Base-by-base conservation (phyloP, 2,797 vertebrate genomes). In the Sebastolobus altivelis region DNA sequence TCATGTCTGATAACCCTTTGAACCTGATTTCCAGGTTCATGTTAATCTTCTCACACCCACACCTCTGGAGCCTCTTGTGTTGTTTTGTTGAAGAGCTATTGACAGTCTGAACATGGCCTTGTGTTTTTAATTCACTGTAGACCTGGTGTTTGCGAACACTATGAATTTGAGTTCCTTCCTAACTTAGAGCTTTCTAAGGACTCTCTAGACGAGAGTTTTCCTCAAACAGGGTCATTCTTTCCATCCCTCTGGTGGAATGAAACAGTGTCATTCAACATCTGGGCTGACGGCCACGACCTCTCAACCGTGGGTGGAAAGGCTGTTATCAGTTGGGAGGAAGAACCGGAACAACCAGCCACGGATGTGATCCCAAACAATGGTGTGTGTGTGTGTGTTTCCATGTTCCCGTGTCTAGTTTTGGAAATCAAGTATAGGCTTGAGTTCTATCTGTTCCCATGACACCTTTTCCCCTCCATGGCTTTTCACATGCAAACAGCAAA, bases 291-390 rank as follows among this genome's bases (percentile, higher is more conserved):
- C 65, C 29, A 52, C 55, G 68, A 43, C 55, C 82, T 71, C 25
- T 71, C 18, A 65, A 43, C 58, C 31, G 54, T 59, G 79, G 54
- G 67, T 55, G 74, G 66, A 79, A 84, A 67, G 7, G 35, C 49
- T 76, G 59, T 40, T 83, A 78, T 80, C 77, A 73, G 52, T 35
- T 59, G 69, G 40, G 33, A 85, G 61, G 67, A 85, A 81, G 84
- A 81, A 63, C 63, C 3, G 49, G 40, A 67, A 76, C 74, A 77
- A 77, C 33, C 29, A 40, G 37, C 22, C 18, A 62, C 37, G 65
- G 62, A 60, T 61, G 20, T 73, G 66, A 65, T 69, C 71, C 77
- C 61, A 83, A 81, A 77, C 60, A 85, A 79, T 88, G 68, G 56
- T 74, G 65, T 58, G 65, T 80, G 49, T 85, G 35, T 79, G 52